Conservation (phyloP, 2,113 vertebrate genomes). For the Sakesphorus luctuosus region DNA sequence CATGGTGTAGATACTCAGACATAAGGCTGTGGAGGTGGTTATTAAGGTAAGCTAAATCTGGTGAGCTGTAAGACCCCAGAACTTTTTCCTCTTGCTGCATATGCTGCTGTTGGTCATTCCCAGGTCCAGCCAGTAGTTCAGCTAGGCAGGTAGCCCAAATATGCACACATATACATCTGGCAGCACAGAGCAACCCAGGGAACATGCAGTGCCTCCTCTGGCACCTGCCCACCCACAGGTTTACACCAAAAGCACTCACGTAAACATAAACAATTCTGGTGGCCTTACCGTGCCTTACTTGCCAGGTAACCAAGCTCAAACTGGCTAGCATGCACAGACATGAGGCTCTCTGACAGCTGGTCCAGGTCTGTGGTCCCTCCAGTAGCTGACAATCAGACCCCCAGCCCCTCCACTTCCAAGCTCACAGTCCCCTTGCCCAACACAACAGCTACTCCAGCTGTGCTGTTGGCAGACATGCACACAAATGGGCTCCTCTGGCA, state of each 20-base stretch:
- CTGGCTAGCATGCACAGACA: rapidly evolving
- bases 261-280: neutral
- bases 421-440: neutral
- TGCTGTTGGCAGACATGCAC: neutral
- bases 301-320: neutral
- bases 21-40: neutral
- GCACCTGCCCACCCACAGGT: neutral
- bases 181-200: neutral
- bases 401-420: neutral
- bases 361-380: neutral
- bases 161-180: neutral
- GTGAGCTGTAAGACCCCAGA: neutral
- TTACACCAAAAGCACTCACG: neutral
- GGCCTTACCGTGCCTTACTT: neutral
- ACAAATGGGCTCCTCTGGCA: neutral
- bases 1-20: neutral
- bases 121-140: neutral
- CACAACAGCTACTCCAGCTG: neutral
- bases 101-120: neutral
- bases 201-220: neutral
- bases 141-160: neutral
- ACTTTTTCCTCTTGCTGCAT: neutral
- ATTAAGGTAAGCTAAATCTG: neutral
- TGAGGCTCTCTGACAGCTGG: rapidly evolving
- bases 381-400: neutral